Conservation (phyloP, 1,140 invertebrate genomes). For the Papilio polyxenes region DNA sequence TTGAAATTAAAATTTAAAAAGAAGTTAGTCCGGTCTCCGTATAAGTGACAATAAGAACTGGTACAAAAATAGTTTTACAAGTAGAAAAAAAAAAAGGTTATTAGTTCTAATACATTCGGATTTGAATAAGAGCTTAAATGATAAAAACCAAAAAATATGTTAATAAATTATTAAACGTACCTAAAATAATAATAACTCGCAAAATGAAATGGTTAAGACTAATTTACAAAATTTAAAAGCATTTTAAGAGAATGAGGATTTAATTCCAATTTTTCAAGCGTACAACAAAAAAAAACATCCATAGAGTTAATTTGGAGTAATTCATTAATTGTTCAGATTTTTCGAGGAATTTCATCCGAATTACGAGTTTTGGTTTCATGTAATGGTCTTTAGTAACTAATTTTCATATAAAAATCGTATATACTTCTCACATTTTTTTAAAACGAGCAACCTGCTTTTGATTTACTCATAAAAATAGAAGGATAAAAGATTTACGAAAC, state of each 20-base stretch:
- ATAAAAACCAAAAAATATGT: too few relatives aligned
- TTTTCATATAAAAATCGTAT: too few relatives aligned
- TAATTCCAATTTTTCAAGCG: not conserved
- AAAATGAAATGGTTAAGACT: not conserved
- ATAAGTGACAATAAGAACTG: too few relatives aligned
- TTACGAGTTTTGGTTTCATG: not conserved
- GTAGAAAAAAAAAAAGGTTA: too few relatives aligned
- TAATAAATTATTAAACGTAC: too few relatives aligned
- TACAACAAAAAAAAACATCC: not conserved
- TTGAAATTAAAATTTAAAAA: not conserved
- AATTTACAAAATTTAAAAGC: not conserved
- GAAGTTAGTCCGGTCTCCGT: too few relatives aligned
- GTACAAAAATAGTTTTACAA: too few relatives aligned
- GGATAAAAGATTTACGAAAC: not conserved
- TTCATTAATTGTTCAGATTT: not conserved
- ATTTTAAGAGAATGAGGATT: not conserved
- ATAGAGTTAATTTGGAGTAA: not conserved
- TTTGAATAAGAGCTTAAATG: too few relatives aligned
- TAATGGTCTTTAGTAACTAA: not conserved
- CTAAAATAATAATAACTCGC: not conserved
- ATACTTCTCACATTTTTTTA: not conserved
- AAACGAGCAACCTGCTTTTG: too few relatives aligned
- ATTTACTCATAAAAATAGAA: not conserved
- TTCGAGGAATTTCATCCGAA: not conserved
- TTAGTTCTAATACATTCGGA: too few relatives aligned